phyloP scores from a whole-genome alignment of 1,140 invertebrate species.

The Drosophila repleta region DNA sequence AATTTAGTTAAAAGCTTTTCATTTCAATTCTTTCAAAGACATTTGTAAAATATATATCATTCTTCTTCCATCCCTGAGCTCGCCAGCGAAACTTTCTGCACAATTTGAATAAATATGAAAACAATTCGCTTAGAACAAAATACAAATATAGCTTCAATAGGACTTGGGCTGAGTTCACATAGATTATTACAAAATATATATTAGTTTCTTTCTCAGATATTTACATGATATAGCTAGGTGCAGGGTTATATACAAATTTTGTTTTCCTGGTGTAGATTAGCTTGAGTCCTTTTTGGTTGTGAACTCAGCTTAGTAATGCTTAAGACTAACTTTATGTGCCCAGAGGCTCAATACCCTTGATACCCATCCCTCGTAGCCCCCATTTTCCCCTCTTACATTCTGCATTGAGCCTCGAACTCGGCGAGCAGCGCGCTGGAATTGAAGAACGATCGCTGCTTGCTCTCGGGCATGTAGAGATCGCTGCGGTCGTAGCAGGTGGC shows the following conservation, averaged over 20 bases:
- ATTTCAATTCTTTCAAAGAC: background rate
- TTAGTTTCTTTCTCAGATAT: slow-evolving; percentile 6
- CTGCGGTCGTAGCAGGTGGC: slow-evolving; percentile 97
- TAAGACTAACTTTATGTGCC: slow-evolving; percentile 55
- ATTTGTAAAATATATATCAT: background rate
- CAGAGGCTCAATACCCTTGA: background rate
- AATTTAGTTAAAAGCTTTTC: background rate
- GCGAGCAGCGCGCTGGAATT: slow-evolving; percentile 67
- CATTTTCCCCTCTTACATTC: slow-evolving; percentile 34
- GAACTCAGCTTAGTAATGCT: slow-evolving; percentile 9
- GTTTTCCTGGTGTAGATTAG: slow-evolving; percentile 39
- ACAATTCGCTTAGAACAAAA: slow-evolving; percentile 10
- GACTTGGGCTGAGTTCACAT: slow-evolving; percentile 11
- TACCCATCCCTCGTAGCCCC: background rate
- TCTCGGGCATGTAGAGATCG: slow-evolving; percentile 84
- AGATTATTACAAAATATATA: slow-evolving; percentile 3
- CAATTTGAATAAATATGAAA: slow-evolving; percentile 27
- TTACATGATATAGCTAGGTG: slow-evolving; percentile 8
- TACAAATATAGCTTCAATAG: slow-evolving; percentile 28
- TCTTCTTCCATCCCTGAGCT: slow-evolving; percentile 15
- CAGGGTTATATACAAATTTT: slow-evolving; percentile 25
- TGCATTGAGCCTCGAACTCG: slow-evolving; percentile 74
- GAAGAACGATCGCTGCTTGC: slow-evolving; percentile 73
- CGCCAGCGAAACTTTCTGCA: slow-evolving; percentile 24
- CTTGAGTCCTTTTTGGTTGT: background rate